Conservation (phyloP, 2,113 vertebrate genomes). For the Lepus timidus region DNA sequence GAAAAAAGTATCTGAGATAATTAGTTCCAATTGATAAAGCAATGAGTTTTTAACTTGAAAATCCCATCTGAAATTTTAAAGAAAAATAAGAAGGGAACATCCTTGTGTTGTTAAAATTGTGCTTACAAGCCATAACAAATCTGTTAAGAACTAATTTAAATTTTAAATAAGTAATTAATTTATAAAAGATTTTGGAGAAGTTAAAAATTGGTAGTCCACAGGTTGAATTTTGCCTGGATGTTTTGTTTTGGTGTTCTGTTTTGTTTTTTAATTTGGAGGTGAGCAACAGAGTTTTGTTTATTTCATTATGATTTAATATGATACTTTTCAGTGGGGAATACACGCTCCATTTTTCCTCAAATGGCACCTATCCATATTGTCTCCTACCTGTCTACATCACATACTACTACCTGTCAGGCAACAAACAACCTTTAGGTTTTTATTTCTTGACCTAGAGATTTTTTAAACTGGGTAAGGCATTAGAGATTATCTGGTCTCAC, state of each 20-base stretch:
- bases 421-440: neutral
- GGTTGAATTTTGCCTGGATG: neutral
- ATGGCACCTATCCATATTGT: neutral
- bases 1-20: neutral
- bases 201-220: neutral
- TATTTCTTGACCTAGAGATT: neutral
- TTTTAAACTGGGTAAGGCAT: neutral
- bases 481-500: constrained; percentile 38
- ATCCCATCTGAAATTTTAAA: constrained; percentile 43
- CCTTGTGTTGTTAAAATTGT: too few species aligned
- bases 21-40: neutral
- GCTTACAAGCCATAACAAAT: too few species aligned
- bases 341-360: neutral
- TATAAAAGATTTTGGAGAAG: neutral
- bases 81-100: neutral
- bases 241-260: neutral
- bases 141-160: too few species aligned
- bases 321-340: neutral
- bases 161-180: too few species aligned
- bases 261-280: neutral
- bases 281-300: neutral
- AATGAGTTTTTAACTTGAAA: constrained; percentile 8
- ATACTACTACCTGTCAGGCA: neutral
- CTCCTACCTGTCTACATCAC: neutral
- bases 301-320: neutral